Base-by-base conservation (phyloP, 2,113 vertebrate species). In the Sinocyclocheilus grahami region DNA sequence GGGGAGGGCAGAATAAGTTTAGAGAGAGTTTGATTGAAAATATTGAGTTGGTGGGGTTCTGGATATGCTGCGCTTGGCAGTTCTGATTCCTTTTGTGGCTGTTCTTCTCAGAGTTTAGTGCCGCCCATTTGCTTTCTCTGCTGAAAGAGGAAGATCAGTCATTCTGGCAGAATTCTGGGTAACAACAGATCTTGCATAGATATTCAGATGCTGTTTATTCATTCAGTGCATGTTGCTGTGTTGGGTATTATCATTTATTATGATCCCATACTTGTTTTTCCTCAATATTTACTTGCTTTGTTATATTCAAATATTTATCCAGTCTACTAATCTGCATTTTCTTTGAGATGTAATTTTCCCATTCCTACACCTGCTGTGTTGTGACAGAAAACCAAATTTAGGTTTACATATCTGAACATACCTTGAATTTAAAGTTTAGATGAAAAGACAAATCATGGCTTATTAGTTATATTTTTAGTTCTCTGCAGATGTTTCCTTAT, bases 401-500 rank as follows among this genome's bases (percentile, higher is more conserved):
- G 20, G 42, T 82, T 46, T 82, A 72, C 79, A n/a, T 78, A 37
- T 80, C 39, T 74, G 9, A 74, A 60, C 69, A 24, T 58, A 55
- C 33, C 24, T 51, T 71, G 46, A 42, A 77, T 53, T 69, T 67
- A 55, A 60, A 78, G 30, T 58, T 55, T 63, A 67, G 60, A 63
- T 53, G 75, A 33, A 22, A 65, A 18, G 76, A 71, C 37, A 77
- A 76, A 77, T 63, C 27, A 4, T 22, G 5, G 22, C 3, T 69
- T 69, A n/a, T 77, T 22, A 13, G 80, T 74, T 90, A 83, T 88
- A 88, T 91, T 90, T 90, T 85, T 63, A 39, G 83, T 87, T 79
- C 65, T 86, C 81, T 30, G 78, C 48, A 16, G 79, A 67, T 63
- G 42, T 82, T 79, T 72, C 67, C 14, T 74, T 69, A 39, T 60